phyloP scores from a whole-genome alignment of 1,140 invertebrate species.

The Nasonia giraulti region DNA sequence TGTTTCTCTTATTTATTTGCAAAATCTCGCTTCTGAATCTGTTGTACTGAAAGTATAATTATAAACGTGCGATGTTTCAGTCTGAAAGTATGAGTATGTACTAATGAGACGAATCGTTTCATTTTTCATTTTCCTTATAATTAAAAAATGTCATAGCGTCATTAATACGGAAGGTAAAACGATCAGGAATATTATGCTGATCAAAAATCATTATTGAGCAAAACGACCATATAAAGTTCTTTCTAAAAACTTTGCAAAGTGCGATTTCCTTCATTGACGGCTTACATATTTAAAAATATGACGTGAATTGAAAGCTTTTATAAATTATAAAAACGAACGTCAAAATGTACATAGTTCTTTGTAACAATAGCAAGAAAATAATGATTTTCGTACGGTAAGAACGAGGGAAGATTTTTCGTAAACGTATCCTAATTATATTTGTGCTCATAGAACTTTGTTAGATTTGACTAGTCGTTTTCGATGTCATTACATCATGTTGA shows the following conservation, averaged over 20 bases:
- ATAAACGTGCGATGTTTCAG: slow-evolving; percentile 44
- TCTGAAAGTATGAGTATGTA: slow-evolving; percentile 44
- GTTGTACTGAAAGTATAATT: slow-evolving; percentile 45
- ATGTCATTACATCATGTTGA: slow-evolving; percentile 63
- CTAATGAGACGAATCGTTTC: slow-evolving; percentile 36
- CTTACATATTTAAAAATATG: slow-evolving; percentile 15
- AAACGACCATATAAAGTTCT: not conserved
- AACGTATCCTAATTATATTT: slow-evolving; percentile 63
- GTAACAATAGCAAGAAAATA: slow-evolving; percentile 28
- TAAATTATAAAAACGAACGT: slow-evolving; percentile 37
- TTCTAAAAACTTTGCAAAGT: not conserved
- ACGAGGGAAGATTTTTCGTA: slow-evolving; percentile 43
- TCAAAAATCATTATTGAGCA: not conserved
- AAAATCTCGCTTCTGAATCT: slow-evolving; percentile 46
- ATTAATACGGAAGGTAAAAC: slow-evolving; percentile 25
- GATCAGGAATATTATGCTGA: slow-evolving; percentile 27
- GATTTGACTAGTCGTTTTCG: slow-evolving; percentile 70
- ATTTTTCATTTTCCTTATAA: slow-evolving; percentile 4
- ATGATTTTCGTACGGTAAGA: slow-evolving; percentile 32
- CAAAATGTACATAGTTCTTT: slow-evolving; percentile 36
- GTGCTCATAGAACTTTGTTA: slow-evolving; percentile 67
- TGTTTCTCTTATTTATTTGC: slow-evolving; percentile 41
- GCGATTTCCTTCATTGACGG: slow-evolving; percentile 4
- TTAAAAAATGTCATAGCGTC: slow-evolving; percentile 4
- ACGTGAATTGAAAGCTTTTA: slow-evolving; percentile 4